phyloP scores from a whole-genome alignment of 2,797 vertebrate species.

The Phrynocephalus vlangalii region DNA sequence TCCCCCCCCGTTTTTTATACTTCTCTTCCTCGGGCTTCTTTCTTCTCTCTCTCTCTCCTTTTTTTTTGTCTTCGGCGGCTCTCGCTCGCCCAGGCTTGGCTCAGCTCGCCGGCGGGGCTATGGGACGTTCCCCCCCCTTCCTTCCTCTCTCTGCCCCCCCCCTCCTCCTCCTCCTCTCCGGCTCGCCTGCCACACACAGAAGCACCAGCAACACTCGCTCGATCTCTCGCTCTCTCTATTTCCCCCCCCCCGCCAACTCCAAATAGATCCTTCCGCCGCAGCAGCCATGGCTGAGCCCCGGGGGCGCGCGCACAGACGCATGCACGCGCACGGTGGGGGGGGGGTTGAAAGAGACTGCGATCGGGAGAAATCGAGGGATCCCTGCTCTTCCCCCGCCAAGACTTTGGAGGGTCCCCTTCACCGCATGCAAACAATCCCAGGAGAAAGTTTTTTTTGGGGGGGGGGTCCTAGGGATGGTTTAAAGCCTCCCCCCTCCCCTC shows the following conservation, averaged over 20 bases:
- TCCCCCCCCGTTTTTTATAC: not conserved
- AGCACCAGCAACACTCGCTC: not conserved
- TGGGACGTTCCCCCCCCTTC: constrained; percentile 6
- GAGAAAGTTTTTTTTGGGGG: not conserved
- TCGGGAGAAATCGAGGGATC: too few relatives aligned
- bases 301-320: not conserved
- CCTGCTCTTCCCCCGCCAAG: too few relatives aligned
- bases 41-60: not conserved
- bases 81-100: not conserved
- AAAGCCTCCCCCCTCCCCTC: too few relatives aligned
- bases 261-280: constrained; percentile 23
- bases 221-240: too few relatives aligned
- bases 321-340: not conserved
- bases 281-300: not conserved
- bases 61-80: not conserved
- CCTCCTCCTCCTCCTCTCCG: not conserved
- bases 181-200: not conserved
- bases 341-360: rapidly evolving
- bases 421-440: too few relatives aligned
- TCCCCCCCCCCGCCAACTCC: not conserved
- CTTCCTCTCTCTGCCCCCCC: too few relatives aligned
- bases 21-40: not conserved
- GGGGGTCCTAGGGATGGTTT: not conserved
- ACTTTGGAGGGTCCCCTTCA: not conserved
- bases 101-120: constrained; percentile 4